Base-by-base conservation (phyloP, 1,140 invertebrate species). In the Maconellicoccus hirsutus region DNA sequence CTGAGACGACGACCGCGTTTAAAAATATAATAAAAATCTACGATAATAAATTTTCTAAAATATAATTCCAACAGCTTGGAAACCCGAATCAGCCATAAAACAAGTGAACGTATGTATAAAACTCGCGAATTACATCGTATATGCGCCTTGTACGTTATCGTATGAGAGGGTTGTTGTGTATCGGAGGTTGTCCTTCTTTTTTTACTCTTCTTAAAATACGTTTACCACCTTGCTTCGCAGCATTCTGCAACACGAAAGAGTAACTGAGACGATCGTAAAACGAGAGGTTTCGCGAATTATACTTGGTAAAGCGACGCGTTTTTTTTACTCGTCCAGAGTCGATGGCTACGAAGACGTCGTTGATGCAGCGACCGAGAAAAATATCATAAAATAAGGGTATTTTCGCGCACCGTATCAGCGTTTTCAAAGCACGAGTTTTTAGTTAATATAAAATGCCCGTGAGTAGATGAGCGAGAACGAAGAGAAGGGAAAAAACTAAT, bases 61-160 rank as follows among this genome's bases (percentile, higher is more conserved):
- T 19, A 19, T 2, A 52, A 52, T 52, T 52, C 42, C 42, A 52
- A 16, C 42, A 52, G 42, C 42, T 52, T 19, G 42, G 29, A 14
- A 52, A 52, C 42, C 42, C n/a, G 42, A 52, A 52, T 52, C 42
- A 52, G 42, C 42, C n/a, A 52, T 33, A 33, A 33, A 33, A 14
- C 42, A 16, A 52, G 42, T 16, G 6, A 19, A 52, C 29, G 42
- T 52, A 52, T 19, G 42, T 52, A 52, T 19, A 52, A 19, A 52
- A 52, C 42, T 52, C 42, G 42, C 42, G 42, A 52, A 52, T 52
- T 52, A 52, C 42, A 52, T 52, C n/a, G n/a, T n/a, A n/a, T n/a
- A n/a, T n/a, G n/a, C n/a, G n/a, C n/a, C n/a, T n/a, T n/a, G 12
- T 33, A 33, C 4, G 29, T 3, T 33, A 33, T 12, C 29, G n/a